Conservation (phyloP, 2,888 invertebrate species). For the Sturmia bella region DNA sequence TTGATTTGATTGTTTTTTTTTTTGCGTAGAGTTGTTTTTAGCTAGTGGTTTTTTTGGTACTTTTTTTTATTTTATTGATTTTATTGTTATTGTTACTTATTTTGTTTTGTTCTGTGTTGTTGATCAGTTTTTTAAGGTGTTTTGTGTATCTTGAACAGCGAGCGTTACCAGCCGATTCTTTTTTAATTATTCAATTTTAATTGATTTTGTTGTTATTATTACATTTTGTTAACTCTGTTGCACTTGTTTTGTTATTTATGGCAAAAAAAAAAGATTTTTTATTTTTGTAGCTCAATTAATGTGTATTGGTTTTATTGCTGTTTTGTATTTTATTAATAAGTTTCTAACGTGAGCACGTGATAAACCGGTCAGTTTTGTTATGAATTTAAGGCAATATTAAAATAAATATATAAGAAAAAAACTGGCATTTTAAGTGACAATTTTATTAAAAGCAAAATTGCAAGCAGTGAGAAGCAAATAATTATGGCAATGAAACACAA, state of each 20-base stretch:
- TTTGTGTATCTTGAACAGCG: background rate
- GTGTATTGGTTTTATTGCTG: slow-evolving; percentile 29
- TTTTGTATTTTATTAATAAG: slow-evolving; percentile 28
- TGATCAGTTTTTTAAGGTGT: background rate
- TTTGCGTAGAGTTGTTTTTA: slow-evolving; percentile 12
- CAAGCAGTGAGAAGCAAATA: no score
- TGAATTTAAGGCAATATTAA: slow-evolving; percentile 16
- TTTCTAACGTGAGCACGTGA: slow-evolving; percentile 62
- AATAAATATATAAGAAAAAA: slow-evolving; percentile 3
- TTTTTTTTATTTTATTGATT: no score
- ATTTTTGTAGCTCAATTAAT: slow-evolving; percentile 43
- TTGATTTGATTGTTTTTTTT: slow-evolving; percentile 43
- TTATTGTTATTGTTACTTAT: no score
- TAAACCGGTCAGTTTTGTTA: slow-evolving; percentile 57
- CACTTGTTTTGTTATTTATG: slow-evolving; percentile 49
- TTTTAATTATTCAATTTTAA: slow-evolving; percentile 8
- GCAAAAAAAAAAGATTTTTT: slow-evolving; percentile 19
- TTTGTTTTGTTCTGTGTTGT: no score
- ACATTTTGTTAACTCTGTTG: slow-evolving; percentile 9
- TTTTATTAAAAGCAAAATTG: no score
- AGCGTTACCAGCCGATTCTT: slow-evolving; percentile 2
- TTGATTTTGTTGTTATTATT: slow-evolving; percentile 5
- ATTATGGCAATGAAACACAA: no score
- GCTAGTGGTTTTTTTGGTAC: background rate
- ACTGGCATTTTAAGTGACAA: no score